Evolutionary conservation across 1,140 invertebrate genomes (phyloP).

Genomic region (Hesperophylax magnus): DNA sequence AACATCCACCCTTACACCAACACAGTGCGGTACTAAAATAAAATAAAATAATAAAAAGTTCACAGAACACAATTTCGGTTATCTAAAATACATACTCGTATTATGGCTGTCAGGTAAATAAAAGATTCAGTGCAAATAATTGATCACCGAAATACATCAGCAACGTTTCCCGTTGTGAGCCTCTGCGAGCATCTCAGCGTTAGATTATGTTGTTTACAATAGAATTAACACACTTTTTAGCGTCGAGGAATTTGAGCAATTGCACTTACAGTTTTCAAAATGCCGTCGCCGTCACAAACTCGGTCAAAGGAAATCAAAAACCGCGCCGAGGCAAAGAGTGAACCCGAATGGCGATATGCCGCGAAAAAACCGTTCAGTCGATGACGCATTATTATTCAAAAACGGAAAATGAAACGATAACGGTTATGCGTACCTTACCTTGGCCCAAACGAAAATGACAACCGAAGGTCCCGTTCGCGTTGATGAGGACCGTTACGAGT

Average conservation of each 20-base stretch:
- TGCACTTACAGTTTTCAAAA: conserved; percentile 21
- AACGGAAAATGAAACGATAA: conserved; percentile 56
- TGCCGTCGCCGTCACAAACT: not conserved
- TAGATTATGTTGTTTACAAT: not conserved
- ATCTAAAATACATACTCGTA: not conserved
- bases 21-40: too few relatives aligned
- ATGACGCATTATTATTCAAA: conserved; percentile 55
- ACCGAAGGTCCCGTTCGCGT: conserved; percentile 50
- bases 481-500: not conserved
- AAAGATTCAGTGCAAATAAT: not conserved
- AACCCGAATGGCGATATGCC: conserved; percentile 51
- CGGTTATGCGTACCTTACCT: conserved; percentile 50
- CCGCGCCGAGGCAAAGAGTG: conserved; percentile 48
- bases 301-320: conserved; percentile 51
- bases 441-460: conserved; percentile 58
- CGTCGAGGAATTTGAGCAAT: not conserved
- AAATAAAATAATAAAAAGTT: too few relatives aligned
- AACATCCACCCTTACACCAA: too few relatives aligned
- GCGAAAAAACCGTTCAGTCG: conserved; percentile 42
- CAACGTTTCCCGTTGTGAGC: not conserved
- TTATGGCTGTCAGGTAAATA: not conserved
- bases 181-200: not conserved
- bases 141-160: not conserved
- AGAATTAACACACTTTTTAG: not conserved
- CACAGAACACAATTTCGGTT: not conserved